phyloP scores from a whole-genome alignment of 2,797 vertebrate species.

The Eremophila alpestris region DNA sequence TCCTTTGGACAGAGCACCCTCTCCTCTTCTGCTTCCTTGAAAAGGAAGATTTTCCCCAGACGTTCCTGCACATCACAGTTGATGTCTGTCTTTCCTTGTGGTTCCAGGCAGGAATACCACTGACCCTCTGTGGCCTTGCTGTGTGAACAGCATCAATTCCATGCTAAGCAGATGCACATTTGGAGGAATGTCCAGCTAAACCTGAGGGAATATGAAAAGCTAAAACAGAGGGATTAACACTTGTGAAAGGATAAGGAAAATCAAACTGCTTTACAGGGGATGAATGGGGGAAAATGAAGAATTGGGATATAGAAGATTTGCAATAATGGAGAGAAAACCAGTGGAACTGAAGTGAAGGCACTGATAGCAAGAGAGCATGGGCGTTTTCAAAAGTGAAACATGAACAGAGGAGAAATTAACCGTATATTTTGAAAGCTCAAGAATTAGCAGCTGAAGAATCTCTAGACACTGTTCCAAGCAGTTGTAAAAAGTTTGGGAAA shows the following conservation, averaged over 20 bases:
- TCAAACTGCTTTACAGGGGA: neutral
- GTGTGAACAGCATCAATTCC: neutral
- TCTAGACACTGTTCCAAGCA: neutral
- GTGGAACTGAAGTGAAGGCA: neutral
- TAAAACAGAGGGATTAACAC: neutral
- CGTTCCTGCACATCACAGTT: neutral
- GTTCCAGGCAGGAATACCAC: neutral
- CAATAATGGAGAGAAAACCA: neutral
- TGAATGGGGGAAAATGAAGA: neutral
- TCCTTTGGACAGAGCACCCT: neutral
- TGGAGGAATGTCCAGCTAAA: rapidly evolving
- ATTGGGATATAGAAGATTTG: neutral
- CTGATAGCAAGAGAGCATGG: neutral
- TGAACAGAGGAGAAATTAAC: neutral
- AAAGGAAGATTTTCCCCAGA: neutral
- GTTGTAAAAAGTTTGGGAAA: neutral
- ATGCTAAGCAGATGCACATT: rapidly evolving
- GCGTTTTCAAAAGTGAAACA: neutral
- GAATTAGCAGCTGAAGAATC: neutral
- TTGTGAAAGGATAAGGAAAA: neutral
- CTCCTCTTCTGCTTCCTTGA: neutral
- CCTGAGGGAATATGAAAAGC: neutral
- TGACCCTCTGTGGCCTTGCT: neutral
- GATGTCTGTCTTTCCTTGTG: neutral
- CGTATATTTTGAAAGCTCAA: neutral